Conservation (phyloP, 2,797 vertebrate species). For the Anomalospiza imberbis region DNA sequence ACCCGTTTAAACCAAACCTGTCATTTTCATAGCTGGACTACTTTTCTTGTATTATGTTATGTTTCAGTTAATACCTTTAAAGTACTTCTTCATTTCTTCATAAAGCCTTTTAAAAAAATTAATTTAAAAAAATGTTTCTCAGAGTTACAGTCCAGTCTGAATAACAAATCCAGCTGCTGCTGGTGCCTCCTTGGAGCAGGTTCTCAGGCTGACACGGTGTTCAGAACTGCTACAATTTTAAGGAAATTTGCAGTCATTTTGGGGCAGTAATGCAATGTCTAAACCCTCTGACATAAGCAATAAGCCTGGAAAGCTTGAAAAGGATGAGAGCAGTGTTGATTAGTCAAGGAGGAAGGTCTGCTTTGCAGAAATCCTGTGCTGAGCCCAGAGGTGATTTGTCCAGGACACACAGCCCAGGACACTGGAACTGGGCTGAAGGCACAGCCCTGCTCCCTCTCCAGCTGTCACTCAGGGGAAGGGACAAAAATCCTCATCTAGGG, state of each 20-base stretch:
- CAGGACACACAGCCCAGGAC: background rate
- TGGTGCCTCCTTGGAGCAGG: background rate
- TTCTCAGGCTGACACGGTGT: background rate
- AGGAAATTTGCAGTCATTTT: background rate
- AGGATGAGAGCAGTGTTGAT: background rate
- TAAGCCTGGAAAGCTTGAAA: background rate
- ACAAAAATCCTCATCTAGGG: background rate
- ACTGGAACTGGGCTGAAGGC: background rate
- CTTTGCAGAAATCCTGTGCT: background rate
- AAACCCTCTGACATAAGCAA: background rate
- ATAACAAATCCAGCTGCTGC: background rate
- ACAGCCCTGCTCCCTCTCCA: background rate
- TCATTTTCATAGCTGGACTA: background rate
- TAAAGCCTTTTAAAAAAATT: background rate
- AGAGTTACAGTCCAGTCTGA: constrained; percentile 8
- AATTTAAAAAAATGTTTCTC: background rate
- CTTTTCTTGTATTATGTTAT: background rate
- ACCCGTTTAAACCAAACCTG: background rate
- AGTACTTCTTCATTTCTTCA: background rate
- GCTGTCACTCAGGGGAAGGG: background rate
- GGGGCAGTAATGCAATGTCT: background rate
- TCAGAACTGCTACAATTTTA: background rate
- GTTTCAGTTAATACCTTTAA: background rate
- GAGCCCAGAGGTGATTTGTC: background rate
- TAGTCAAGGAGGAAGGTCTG: background rate